Evolutionary conservation across 2,797 vertebrate genomes (phyloP), one percentile per base, ranked within the genome.

Genomic region (Poeciliopsis gracilis): DNA sequence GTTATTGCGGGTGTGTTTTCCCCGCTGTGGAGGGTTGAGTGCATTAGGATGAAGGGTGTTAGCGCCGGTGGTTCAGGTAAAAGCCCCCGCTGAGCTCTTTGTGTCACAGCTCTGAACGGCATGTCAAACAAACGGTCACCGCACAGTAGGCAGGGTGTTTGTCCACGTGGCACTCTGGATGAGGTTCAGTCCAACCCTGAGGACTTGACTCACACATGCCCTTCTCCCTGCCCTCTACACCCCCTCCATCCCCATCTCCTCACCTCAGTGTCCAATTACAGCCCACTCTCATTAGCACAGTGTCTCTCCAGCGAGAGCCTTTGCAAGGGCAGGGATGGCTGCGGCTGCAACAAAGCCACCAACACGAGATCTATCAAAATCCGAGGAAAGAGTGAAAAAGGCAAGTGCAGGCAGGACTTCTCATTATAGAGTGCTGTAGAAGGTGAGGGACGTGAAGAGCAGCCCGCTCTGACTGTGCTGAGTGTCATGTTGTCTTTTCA

Each of bases 201-300:
- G 90, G 88, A 89, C 87, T 87, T 94, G 91, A 94, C 93, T 93
- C 92, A 89, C 87, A 87, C 90, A 81, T 92, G 86, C 91, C 89
- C 90, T 92, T 92, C 85, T 92, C 84, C 91, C 81, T 90, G 82
- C 84, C 88, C 86, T 86, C 85, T 83, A 87, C 86, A 87, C 87
- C 91, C 83, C 89, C 84, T 83, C 91, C 84, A 90, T 84, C 86
- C 87, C 90, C 75, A 85, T 84, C 91, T 75, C 91, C 91, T 94
- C 91, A 94, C 91, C 93, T 92, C 92, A 93, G 92, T 94, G 89
- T 95, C 93, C 94, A 94, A 94, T 95, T 94, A 94, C 92, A 94
- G 91, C 89, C 92, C 82, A 75, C 85, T 92, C 92, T 95, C 92
- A 93, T 94, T 95, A 95, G 93, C 85, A 90, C 93, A 89, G 93